Base-by-base conservation (phyloP, 2,113 vertebrate species). In the Tupaia tana region DNA sequence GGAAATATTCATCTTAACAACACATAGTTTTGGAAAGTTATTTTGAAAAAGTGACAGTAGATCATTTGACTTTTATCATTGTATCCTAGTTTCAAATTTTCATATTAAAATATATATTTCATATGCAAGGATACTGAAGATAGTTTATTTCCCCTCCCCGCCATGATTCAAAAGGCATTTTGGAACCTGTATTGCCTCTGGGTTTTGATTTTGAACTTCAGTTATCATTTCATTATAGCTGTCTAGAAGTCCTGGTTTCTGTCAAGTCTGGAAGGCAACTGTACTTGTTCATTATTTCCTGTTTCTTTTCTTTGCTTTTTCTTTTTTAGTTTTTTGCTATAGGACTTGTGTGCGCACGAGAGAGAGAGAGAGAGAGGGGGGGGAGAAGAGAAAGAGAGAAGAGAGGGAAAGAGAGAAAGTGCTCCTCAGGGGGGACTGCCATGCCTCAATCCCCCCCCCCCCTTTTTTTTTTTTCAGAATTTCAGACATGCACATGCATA, bases 31-130 rank as follows among this genome's bases (percentile, higher is more conserved):
- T 59, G 25, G 27, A 14, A 71, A 80, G 29, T 83, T 58, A 15
- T n/a, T 89, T 14, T 43, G 43, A 43, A 34, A 34, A 73, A 69
- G 67, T 95, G 78, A 82, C 13, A 20, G n/a, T 75, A 82, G 59
- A 61, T 71, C 70, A 27, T 64, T 94, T 88, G 58, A 79, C 79
- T 94, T 91, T 89, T 86, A 64, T 90, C 61, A 61, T 80, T n/a
- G 3, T 81, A 31, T 71, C n/a, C 19, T 79, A 5, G 7, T 82
- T 86, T 67, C 13, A 75, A 15, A 88, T 82, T 59, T 67, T 70
- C 20, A 85, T n/a, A 34, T 56, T 84, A 56, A 87, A 71, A 27
- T 86, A 86, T 67, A 9, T 73, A 64, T 81, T 90, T 81, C 69
- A 73, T 7, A 22, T 78, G 11, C 29, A 92, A 12, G 27, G 61